These are phyloP conservation scores for Dynastes grantii DNA, from an alignment of 2,888 invertebrate genomes.

Conservation along the genomic window DNA sequence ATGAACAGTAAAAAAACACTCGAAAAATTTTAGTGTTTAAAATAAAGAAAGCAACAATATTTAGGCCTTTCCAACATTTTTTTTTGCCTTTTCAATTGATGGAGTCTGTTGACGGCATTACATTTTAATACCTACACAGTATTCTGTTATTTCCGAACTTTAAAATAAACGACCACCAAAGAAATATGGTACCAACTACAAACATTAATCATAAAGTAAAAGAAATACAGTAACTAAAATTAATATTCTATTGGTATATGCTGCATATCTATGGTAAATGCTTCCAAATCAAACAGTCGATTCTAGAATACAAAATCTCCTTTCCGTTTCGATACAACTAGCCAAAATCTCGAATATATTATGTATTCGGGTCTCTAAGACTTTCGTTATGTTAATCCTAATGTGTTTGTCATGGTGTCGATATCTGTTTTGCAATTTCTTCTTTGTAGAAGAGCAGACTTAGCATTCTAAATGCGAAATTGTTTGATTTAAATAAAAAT, in stretches of 20 bases:
- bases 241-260: neutral
- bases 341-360: constrained; percentile 2
- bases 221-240: neutral
- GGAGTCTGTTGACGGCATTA: no score
- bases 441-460: neutral
- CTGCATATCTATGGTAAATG: neutral
- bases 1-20: no score
- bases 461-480: neutral
- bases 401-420: neutral
- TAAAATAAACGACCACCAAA: no score
- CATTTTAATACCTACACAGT: no score
- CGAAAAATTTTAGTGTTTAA: no score
- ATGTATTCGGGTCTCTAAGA: neutral
- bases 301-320: neutral
- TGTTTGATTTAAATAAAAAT: no score
- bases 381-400: neutral
- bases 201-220: neutral
- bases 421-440: neutral
- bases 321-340: neutral
- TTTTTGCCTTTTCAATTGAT: no score
- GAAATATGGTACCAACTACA: neutral
- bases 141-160: no score
- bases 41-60: no score
- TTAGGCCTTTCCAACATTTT: no score
- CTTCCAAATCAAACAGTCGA: neutral